Evolutionary conservation across 1,140 invertebrate genomes (phyloP).

Genomic region (Drosophila albomicans): DNA sequence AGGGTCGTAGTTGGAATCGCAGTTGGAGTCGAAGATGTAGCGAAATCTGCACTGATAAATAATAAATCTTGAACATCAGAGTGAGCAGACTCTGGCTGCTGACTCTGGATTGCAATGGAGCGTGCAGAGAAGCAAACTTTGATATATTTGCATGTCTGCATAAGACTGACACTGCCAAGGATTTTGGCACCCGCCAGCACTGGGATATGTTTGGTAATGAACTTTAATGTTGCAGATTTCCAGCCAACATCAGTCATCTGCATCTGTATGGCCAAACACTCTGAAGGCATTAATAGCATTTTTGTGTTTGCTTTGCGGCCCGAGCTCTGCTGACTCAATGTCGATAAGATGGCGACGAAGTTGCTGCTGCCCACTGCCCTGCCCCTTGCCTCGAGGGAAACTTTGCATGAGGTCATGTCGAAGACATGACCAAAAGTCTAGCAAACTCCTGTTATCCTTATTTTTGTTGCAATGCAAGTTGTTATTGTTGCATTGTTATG

Average conservation of each 20-base stretch:
- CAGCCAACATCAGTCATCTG: slow-evolving; percentile 10
- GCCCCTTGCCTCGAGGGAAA: slow-evolving; percentile 16
- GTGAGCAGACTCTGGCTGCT: slow-evolving; percentile 14
- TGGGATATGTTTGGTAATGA: slow-evolving; percentile 64
- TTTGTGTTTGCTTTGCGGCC: slow-evolving; percentile 61
- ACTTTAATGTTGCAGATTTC: slow-evolving; percentile 57
- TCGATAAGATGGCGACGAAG: slow-evolving; percentile 44
- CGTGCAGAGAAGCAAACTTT: slow-evolving; percentile 27
- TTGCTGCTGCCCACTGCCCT: neutral
- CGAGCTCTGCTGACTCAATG: slow-evolving; percentile 8
- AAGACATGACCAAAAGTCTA: slow-evolving; percentile 55
- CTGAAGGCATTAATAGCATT: slow-evolving; percentile 60
- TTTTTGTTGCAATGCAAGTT: slow-evolving; percentile 25
- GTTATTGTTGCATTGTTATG: slow-evolving; percentile 52
- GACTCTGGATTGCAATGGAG: slow-evolving; percentile 14
- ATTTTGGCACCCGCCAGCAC: slow-evolving; percentile 31
- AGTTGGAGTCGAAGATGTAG: slow-evolving; percentile 54
- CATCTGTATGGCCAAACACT: neutral
- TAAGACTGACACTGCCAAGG: slow-evolving; percentile 49
- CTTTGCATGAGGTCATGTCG: slow-evolving; percentile 53
- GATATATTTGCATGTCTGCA: slow-evolving; percentile 59
- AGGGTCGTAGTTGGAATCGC: neutral
- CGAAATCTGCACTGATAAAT: slow-evolving; percentile 79
- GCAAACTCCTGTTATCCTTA: slow-evolving; percentile 19
- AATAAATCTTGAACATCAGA: slow-evolving; percentile 72